A percentile compares a stretch with the other conserved stretches of the same genome.
phyloP scores from a whole-genome alignment of 2,888 invertebrate species.

The Timandra comae region DNA sequence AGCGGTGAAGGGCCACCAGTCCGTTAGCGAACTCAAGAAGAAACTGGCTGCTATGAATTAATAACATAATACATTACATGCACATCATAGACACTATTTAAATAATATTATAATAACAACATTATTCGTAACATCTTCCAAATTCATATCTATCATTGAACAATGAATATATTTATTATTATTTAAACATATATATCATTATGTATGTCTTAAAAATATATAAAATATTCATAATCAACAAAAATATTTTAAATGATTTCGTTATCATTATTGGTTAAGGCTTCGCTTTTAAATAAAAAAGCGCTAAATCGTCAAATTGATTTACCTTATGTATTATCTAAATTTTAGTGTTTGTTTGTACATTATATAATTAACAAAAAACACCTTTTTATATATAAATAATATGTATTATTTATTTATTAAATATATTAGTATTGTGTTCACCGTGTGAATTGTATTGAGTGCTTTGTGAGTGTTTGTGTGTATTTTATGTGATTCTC shows the following conservation, averaged over 20 bases:
- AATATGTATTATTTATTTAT: no score
- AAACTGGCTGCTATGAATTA: slow-evolving; percentile 47
- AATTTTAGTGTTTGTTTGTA: no score
- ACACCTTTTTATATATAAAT: no score
- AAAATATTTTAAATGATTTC: slow-evolving; percentile 6
- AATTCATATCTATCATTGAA: no score
- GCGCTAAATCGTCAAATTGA: background rate
- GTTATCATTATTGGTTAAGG: slow-evolving; percentile 1
- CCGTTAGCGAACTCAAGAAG: slow-evolving; percentile 65
- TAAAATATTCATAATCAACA: background rate
- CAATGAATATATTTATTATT: no score
- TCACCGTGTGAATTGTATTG: slow-evolving; percentile 27
- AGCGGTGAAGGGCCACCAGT: slow-evolving; percentile 49
- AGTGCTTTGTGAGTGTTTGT: slow-evolving; percentile 23
- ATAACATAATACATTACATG: slow-evolving; percentile 1
- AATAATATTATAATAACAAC: no score
- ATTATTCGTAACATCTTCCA: no score
- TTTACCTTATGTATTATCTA: no score
- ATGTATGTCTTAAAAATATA: no score
- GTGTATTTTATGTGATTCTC: slow-evolving; percentile 20
- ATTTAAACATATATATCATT: no score
- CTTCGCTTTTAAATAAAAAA: slow-evolving; percentile 9
- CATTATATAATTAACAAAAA: no score
- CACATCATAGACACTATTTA: no score
- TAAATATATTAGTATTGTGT: slow-evolving; percentile 16